Evolutionary conservation across 1,140 invertebrate genomes (phyloP).

Genomic region (Drosophila kepulauana): DNA sequence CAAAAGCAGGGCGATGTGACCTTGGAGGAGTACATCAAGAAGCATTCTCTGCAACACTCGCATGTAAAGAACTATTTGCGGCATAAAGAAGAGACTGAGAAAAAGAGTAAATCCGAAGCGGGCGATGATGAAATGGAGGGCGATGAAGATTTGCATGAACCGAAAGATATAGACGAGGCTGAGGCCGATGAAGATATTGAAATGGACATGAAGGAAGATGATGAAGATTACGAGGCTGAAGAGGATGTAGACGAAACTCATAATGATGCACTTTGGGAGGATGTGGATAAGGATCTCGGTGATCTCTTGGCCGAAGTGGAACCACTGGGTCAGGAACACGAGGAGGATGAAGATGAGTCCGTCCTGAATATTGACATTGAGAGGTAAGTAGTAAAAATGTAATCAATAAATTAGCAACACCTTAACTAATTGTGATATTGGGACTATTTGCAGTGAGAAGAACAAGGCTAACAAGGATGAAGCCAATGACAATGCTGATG

Average conservation of each 20-base stretch:
- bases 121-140: conserved; percentile 58
- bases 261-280: conserved; percentile 90
- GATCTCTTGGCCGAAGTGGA: conserved; percentile 89
- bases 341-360: conserved; percentile 90
- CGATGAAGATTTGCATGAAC: conserved; percentile 32
- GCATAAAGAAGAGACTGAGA: conserved; percentile 90
- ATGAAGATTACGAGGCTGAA: conserved; percentile 61
- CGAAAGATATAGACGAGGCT: conserved; percentile 51
- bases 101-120: conserved; percentile 81
- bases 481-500: conserved; percentile 51
- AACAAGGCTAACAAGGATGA: conserved; percentile 72
- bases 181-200: conserved; percentile 84
- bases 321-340: conserved; percentile 87
- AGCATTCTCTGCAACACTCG: conserved; percentile 89
- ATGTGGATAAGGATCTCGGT: conserved; percentile 91
- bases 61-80: conserved; percentile 91
- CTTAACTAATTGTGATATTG: not conserved
- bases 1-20: conserved; percentile 87
- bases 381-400: conserved; percentile 47
- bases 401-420: not conserved
- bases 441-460: conserved; percentile 67
- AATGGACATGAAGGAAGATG: conserved; percentile 86
- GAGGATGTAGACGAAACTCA: conserved; percentile 85
- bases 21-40: conserved; percentile 87
- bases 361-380: conserved; percentile 85